Evolutionary conservation across 2,888 invertebrate genomes (phyloP), one percentile per base, ranked within the genome.

Genomic region (Ditula angustiorana): DNA sequence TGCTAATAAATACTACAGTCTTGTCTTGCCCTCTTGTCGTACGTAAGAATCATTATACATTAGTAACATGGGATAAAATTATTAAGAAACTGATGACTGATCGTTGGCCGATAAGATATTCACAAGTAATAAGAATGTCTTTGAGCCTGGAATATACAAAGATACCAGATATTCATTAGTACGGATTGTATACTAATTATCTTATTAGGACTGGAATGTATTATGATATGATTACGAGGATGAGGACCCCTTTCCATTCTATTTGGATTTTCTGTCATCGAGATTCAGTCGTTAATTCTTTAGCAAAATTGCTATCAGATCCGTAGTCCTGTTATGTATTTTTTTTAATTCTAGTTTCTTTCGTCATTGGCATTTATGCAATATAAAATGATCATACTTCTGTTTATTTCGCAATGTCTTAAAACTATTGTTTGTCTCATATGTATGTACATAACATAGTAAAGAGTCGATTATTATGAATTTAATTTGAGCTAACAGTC

Each of bases 1-100:
- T 66, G 67, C 65, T 60, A 69, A 66, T 58, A 56, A 69, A 66
- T 58, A 56, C 49, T 47, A 41, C 52, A 44, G 44, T 57, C 41
- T 50, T 19, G 50, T 10, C 13, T 23, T 30, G 13, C 23, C 23
- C 8, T 49, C 26, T 35, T 7, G 24, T 2, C 28, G 28, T 49
- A 24, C 16, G 11, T 30, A 21, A 11, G 13, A 13, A 11, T 23
- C 16, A 37, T 37, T 35, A 37, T 33, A 23, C 41, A 5, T 30
- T 16, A 59, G 16, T 5, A n/a, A 0, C 23, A 41, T 56, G 1
- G 19, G 47, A 30, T 16, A 35, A 56, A 56, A 26, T 49, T 41
- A 49, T 28, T 49, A 56, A 49, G 49, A 56, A 49, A 55, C 56
- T 62, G 30, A 57, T 56, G 56, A 37, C 23, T 37, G 55, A 28